A percentile compares a stretch with the other conserved stretches of the same genome.
Conservation (phyloP, 2,113 vertebrate genomes). For the Anguilla rostrata region DNA sequence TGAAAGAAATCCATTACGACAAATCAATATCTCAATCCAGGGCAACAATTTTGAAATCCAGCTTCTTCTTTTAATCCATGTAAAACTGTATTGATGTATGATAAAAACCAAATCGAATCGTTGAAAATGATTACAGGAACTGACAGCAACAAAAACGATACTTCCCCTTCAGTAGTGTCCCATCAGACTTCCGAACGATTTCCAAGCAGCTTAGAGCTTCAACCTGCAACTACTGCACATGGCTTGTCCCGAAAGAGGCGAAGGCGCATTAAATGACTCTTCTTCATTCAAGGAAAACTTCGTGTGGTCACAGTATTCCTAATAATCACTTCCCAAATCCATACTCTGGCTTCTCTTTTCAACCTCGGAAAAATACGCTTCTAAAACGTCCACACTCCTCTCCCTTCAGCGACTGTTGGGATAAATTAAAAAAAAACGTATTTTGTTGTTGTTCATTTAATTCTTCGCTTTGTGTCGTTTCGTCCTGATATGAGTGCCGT, state of each 20-base stretch:
- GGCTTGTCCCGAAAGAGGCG: background rate
- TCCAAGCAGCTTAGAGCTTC: background rate
- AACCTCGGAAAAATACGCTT: conserved; percentile 58
- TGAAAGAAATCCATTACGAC: conserved; percentile 13
- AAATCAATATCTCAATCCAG: background rate
- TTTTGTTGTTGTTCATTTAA: conserved; percentile 42
- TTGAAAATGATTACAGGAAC: background rate
- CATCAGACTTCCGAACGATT: background rate
- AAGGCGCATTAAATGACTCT: background rate
- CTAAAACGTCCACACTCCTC: conserved; percentile 61
- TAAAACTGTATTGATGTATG: background rate
- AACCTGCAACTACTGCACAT: background rate
- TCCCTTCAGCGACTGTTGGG: conserved; percentile 37
- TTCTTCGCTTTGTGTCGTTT: conserved; percentile 59
- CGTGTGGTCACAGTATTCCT: conserved; percentile 29
- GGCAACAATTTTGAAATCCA: background rate
- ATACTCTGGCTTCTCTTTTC: conserved; percentile 46
- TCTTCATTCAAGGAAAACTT: background rate
- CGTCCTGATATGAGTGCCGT: conserved; percentile 59
- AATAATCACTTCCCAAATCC: conserved; percentile 35
- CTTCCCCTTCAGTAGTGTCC: background rate
- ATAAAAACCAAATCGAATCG: background rate
- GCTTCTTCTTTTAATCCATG: background rate
- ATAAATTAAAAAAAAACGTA: conserved; percentile 58
- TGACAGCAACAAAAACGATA: background rate